These are phyloP conservation scores for Rhinichthys klamathensis DNA, from an alignment of 2,113 vertebrate genomes.

Conservation along the genomic window DNA sequence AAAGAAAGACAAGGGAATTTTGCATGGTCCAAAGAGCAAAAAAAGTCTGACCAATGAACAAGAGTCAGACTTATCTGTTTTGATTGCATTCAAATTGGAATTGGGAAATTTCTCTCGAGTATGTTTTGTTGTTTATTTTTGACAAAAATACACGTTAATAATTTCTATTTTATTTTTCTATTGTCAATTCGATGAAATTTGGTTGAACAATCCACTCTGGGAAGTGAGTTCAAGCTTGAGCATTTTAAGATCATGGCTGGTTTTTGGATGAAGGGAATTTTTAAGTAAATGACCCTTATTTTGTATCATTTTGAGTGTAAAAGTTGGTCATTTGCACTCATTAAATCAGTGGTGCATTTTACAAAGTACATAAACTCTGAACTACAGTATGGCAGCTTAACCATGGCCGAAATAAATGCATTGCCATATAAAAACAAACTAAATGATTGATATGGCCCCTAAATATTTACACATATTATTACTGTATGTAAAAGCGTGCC, in stretches of 20 bases:
- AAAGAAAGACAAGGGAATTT: constrained; percentile 12
- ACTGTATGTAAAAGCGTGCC: not conserved
- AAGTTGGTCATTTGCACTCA: constrained; percentile 37
- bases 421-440: not conserved
- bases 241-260: constrained; percentile 7
- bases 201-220: not conserved
- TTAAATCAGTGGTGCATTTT: constrained; percentile 49
- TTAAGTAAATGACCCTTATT: constrained; percentile 49
- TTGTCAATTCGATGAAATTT: constrained; percentile 1
- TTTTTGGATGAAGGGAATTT: constrained; percentile 34
- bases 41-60: not conserved
- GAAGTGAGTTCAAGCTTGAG: not conserved
- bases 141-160: constrained; percentile 12
- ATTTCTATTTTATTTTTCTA: constrained; percentile 33
- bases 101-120: constrained; percentile 1
- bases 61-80: not conserved
- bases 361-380: constrained; percentile 50
- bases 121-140: constrained; percentile 14
- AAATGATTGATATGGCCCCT: not conserved
- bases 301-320: constrained; percentile 46
- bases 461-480: not conserved
- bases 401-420: not conserved
- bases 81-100: not conserved
- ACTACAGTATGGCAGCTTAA: constrained; percentile 19
- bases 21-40: not conserved